phyloP scores from a whole-genome alignment of 2,888 invertebrate species.

The Coecobrya sp. region DNA sequence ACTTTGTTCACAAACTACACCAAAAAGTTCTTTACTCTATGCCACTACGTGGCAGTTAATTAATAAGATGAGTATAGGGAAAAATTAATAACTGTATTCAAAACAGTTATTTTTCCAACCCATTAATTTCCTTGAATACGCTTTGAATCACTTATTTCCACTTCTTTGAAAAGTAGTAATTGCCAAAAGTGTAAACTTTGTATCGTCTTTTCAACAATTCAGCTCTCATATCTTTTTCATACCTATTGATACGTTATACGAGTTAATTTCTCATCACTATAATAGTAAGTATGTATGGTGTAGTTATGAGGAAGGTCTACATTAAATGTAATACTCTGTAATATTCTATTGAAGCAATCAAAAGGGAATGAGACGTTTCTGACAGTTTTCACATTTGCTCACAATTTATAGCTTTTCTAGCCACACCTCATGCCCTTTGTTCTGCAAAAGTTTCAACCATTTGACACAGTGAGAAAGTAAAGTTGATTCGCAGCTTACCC shows the following conservation, averaged over 20 bases:
- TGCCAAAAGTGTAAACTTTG: slow-evolving; percentile 78
- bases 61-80: slow-evolving; percentile 3
- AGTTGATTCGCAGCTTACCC: slow-evolving; percentile 13
- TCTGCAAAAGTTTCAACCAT: slow-evolving; percentile 72
- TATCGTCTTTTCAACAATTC: slow-evolving; percentile 69
- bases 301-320: neutral
- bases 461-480: slow-evolving; percentile 68
- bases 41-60: neutral
- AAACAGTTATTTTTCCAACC: slow-evolving; percentile 74
- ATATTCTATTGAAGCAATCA: slow-evolving; percentile 1
- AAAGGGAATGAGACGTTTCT: slow-evolving; percentile 66
- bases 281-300: neutral
- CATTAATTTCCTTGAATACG: slow-evolving; percentile 42
- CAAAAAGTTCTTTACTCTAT: neutral
- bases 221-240: neutral
- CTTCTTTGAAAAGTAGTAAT: slow-evolving; percentile 61
- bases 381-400: slow-evolving; percentile 79
- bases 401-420: slow-evolving; percentile 71
- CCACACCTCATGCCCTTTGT: slow-evolving; percentile 67
- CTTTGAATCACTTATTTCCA: neutral
- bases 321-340: neutral
- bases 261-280: neutral
- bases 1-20: neutral
- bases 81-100: slow-evolving; percentile 46
- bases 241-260: neutral